These are phyloP conservation scores for Lithobates pipiens DNA, from an alignment of 2,797 vertebrate species.

Conservation along the genomic window DNA sequence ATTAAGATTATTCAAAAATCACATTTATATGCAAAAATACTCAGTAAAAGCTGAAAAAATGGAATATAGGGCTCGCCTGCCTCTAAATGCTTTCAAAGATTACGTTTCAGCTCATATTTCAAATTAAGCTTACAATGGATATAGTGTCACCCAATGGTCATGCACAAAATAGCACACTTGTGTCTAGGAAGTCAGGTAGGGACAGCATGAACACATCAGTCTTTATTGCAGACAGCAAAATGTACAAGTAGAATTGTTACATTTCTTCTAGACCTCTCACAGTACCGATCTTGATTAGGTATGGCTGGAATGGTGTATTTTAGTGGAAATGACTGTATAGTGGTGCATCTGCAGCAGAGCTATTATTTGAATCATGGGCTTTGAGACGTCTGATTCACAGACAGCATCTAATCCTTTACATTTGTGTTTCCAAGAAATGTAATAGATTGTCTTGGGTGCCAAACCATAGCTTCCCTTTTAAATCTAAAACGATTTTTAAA, in stretches of 20 bases:
- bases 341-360: too few relatives aligned
- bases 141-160: conserved; percentile 43
- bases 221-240: background rate
- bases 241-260: too few relatives aligned
- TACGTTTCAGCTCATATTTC: background rate
- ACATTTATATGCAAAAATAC: conserved; percentile 42
- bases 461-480: too few relatives aligned
- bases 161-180: background rate
- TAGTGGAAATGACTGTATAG: background rate
- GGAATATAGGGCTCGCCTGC: conserved; percentile 51
- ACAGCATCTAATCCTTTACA: background rate
- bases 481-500: too few relatives aligned
- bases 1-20: conserved; percentile 29
- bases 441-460: too few relatives aligned
- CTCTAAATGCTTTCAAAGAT: conserved; percentile 1
- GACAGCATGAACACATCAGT: background rate
- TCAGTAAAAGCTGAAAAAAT: conserved; percentile 53
- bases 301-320: background rate
- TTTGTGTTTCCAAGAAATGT: too few relatives aligned
- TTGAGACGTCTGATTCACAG: background rate
- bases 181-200: background rate
- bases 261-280: background rate
- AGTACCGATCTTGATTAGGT: background rate
- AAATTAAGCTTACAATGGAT: conserved; percentile 19
- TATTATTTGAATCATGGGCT: background rate